These are phyloP conservation scores for Mus spretus DNA, from an alignment of 2,797 vertebrate species.

Conservation along the genomic window DNA sequence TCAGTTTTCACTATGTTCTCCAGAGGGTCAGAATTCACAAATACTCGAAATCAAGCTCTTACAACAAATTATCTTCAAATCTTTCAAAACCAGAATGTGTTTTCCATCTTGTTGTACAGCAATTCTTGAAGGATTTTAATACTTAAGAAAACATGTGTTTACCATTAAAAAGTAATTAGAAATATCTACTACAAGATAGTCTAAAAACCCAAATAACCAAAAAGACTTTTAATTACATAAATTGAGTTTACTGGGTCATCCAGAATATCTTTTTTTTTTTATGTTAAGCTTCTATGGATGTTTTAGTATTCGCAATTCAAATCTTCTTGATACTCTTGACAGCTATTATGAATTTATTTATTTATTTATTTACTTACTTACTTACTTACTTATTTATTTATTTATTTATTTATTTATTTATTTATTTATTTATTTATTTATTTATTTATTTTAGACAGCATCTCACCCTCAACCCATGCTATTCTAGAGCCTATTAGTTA, in stretches of 20 bases:
- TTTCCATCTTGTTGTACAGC: background rate
- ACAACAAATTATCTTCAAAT: slow-evolving; percentile 30
- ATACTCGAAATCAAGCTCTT: slow-evolving; percentile 4
- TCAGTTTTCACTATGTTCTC: slow-evolving; percentile 12
- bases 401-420: too few relatives aligned
- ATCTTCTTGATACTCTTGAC: background rate
- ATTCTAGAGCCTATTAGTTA: background rate
- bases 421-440: background rate
- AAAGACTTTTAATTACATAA: background rate
- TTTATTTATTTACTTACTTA: background rate
- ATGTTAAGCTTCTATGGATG: background rate
- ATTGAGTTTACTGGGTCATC: slow-evolving; percentile 21
- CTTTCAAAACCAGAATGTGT: background rate
- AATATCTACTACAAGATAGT: background rate
- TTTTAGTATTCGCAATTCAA: background rate
- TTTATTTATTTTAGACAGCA: background rate
- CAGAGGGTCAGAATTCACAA: background rate
- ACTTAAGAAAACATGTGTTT: background rate
- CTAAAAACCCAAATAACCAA: background rate
- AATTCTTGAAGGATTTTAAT: background rate
- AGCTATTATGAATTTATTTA: background rate
- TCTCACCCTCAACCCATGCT: background rate
- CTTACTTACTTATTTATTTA: too few relatives aligned
- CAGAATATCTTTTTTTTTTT: slow-evolving; percentile 6
- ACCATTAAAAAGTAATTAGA: background rate